Conservation (phyloP, 2,797 vertebrate genomes). For the Labeo calbasu region DNA sequence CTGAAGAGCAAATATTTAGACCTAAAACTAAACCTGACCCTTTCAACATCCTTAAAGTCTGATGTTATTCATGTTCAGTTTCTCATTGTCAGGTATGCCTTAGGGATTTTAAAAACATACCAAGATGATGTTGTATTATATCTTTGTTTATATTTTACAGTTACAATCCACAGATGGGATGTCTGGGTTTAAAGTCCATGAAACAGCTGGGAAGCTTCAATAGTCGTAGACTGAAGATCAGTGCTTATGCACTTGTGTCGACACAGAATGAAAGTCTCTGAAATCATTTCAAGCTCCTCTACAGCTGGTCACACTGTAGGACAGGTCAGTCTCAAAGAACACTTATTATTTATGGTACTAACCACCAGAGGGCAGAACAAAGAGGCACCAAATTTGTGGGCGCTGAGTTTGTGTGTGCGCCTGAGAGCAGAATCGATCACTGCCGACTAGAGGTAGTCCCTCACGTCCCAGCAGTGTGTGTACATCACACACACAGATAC, state of each 20-base stretch:
- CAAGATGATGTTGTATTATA: neutral
- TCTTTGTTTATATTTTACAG: conserved; percentile 25
- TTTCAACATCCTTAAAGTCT: neutral
- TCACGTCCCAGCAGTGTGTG: conserved; percentile 38
- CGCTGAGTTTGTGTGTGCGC: neutral
- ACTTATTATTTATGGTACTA: conserved; percentile 29
- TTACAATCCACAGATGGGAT: conserved; percentile 13
- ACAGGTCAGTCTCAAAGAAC: conserved; percentile 24
- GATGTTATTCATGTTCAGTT: neutral
- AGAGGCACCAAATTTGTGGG: conserved; percentile 28
- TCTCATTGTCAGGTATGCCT: neutral
- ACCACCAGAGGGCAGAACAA: conserved; percentile 51
- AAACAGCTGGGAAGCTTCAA: neutral
- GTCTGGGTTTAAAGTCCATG: neutral
- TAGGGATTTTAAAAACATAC: conserved; percentile 1
- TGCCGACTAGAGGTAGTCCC: conserved; percentile 45
- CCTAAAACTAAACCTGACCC: neutral
- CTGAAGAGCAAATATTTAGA: neutral
- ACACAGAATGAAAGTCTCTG: neutral
- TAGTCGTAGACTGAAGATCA: neutral
- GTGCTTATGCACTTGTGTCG: conserved; percentile 6
- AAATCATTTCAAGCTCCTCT: conserved; percentile 1
- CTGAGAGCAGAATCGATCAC: conserved; percentile 24
- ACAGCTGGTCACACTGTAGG: conserved; percentile 1
- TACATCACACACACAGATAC: conserved; percentile 34